Evolutionary conservation across 2,797 vertebrate genomes (phyloP).

Genomic region (Tachyglossus aculeatus): DNA sequence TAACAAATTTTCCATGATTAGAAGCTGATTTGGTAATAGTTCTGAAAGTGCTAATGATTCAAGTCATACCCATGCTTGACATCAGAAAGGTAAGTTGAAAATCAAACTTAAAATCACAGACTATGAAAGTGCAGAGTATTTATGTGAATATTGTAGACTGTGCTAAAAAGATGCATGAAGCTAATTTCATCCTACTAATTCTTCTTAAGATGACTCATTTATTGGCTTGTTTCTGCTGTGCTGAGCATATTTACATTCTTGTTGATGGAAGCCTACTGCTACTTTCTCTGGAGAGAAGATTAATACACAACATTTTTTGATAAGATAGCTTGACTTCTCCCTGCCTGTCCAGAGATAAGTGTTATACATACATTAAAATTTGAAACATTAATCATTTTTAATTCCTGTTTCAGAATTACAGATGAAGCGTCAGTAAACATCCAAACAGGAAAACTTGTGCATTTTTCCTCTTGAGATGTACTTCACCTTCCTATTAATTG

Average conservation of each 20-base stretch:
- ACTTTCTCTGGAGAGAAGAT: conserved; percentile 25
- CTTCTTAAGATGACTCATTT: conserved; percentile 49
- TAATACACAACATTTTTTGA: conserved; percentile 50
- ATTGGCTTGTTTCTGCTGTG: conserved; percentile 28
- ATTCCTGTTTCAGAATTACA: conserved; percentile 4
- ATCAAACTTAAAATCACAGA: conserved; percentile 57
- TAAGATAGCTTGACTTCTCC: conserved; percentile 42
- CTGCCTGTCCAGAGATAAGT: conserved; percentile 64
- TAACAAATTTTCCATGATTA: neutral
- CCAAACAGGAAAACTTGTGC: neutral
- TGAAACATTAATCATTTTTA: conserved; percentile 38
- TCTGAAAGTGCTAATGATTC: conserved; percentile 34
- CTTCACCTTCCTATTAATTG: neutral
- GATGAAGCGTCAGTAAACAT: conserved; percentile 10
- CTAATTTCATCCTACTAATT: conserved; percentile 61
- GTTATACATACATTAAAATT: conserved; percentile 35
- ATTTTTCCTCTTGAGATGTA: neutral
- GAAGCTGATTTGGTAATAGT: conserved; percentile 32
- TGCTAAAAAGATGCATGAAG: conserved; percentile 50
- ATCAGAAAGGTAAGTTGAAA: conserved; percentile 23
- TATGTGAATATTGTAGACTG: conserved; percentile 51
- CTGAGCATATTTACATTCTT: conserved; percentile 43
- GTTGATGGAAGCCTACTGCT: conserved; percentile 44
- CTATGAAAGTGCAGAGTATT: conserved; percentile 56
- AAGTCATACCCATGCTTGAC: conserved; percentile 45